A percentile compares a stretch with the other conserved stretches of the same genome.
Conservation (phyloP, 2,113 vertebrate species). For the Dendropsophus ebraccatus region DNA sequence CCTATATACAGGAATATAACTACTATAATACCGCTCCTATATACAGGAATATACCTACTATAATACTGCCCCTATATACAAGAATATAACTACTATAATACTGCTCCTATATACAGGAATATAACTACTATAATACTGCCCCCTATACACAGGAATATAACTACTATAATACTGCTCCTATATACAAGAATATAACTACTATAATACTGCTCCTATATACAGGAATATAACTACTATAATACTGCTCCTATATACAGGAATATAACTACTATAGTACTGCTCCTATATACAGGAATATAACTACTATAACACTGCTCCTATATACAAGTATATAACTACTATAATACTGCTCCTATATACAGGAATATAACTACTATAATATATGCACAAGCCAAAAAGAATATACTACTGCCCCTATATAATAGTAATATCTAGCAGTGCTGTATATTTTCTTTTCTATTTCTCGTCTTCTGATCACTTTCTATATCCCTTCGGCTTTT, state of each 20-base stretch:
- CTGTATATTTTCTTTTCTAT: background rate
- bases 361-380: background rate
- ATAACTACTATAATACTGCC: slow-evolving; percentile 26
- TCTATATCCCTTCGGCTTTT: background rate
- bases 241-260: background rate
- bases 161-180: slow-evolving; percentile 4
- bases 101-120: background rate
- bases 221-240: background rate
- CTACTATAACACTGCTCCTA: background rate
- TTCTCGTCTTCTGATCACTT: background rate
- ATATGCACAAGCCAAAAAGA: too few species aligned
- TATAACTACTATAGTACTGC: background rate
- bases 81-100: slow-evolving; percentile 26
- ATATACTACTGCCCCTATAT: too few species aligned
- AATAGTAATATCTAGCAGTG: too few species aligned
- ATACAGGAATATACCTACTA: too few species aligned
- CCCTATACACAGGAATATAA: slow-evolving; percentile 11
- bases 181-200: slow-evolving; percentile 5
- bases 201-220: background rate
- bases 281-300: background rate
- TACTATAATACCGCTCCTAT: too few species aligned
- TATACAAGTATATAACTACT: background rate
- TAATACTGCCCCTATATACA: too few species aligned
- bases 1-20: too few species aligned
- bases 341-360: background rate